Evolutionary conservation across 2,797 vertebrate species (phyloP).

Genomic region (Gymnoscopelus braueri): DNA sequence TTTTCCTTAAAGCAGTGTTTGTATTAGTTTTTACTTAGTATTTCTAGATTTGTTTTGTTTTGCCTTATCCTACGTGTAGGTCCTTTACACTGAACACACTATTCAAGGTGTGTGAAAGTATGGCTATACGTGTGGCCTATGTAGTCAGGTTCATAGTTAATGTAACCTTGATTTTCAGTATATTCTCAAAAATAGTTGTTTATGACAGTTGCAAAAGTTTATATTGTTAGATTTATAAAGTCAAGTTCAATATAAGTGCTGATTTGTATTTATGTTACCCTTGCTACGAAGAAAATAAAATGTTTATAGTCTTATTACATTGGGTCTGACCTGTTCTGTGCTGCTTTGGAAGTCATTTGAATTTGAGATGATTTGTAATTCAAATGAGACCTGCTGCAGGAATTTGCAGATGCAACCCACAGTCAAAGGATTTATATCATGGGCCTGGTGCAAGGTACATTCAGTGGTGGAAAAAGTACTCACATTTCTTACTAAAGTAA

Average conservation of each 20-base stretch:
- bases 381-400: too few relatives aligned
- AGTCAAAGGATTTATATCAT: background rate
- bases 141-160: conserved; percentile 47
- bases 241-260: conserved; percentile 63
- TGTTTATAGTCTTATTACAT: conserved; percentile 52
- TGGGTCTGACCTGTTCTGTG: conserved; percentile 33
- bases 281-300: conserved; percentile 67
- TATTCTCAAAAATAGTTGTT: conserved; percentile 54
- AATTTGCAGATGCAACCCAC: too few relatives aligned
- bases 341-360: conserved; percentile 14
- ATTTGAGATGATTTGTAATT: too few relatives aligned
- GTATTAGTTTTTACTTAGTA: conserved; percentile 77
- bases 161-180: conserved; percentile 47
- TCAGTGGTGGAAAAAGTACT: too few relatives aligned
- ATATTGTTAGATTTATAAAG: conserved; percentile 75
- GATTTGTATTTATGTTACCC: conserved; percentile 73
- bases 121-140: background rate
- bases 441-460: too few relatives aligned
- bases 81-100: conserved; percentile 69
- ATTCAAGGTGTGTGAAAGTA: conserved; percentile 47
- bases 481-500: too few relatives aligned
- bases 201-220: conserved; percentile 53
- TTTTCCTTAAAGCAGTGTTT: conserved; percentile 77
- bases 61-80: conserved; percentile 73
- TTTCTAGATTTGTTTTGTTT: conserved; percentile 66